Percentiles rank a stretch among this genome's conserved stretches.
Evolutionary conservation across 2,888 invertebrate species (phyloP).

Genomic region (Pyrrhopygopsis socrates): DNA sequence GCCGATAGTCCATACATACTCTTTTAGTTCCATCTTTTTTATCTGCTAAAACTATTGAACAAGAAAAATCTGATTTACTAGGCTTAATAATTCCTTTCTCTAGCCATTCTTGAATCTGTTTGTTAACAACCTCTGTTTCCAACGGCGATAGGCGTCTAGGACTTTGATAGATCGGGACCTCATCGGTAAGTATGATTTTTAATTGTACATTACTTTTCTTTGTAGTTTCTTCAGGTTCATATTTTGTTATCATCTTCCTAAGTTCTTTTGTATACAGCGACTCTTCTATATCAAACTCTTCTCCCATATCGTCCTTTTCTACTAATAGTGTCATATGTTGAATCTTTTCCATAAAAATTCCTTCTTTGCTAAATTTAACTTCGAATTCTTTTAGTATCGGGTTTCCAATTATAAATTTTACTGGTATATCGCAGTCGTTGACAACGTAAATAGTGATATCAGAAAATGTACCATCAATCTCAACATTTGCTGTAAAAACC

Average conservation of each 20-base stretch:
- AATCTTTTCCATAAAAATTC: neutral
- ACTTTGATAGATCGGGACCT: conserved; percentile 39
- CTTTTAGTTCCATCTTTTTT: conserved; percentile 67
- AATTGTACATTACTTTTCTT: conserved; percentile 54
- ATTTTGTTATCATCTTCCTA: neutral
- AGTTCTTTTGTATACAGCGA: neutral
- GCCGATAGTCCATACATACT: conserved; percentile 89
- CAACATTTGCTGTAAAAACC: conserved; percentile 25
- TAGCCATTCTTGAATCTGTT: conserved; percentile 62
- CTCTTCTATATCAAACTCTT: neutral
- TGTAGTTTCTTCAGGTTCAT: neutral
- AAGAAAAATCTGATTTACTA: conserved; percentile 79
- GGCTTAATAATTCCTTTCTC: conserved; percentile 48
- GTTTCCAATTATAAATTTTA: neutral
- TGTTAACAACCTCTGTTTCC: conserved; percentile 41
- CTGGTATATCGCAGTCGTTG: neutral
- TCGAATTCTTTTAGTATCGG: neutral
- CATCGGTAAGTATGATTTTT: conserved; percentile 51
- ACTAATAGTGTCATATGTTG: neutral
- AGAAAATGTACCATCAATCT: neutral
- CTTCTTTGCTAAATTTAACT: neutral
- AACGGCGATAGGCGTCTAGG: conserved; percentile 52
- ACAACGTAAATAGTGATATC: neutral
- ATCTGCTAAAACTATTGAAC: conserved; percentile 69
- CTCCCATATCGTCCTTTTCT: neutral